phyloP scores from a whole-genome alignment of 2,113 vertebrate genomes.

The Phrynosoma blainvillii region DNA sequence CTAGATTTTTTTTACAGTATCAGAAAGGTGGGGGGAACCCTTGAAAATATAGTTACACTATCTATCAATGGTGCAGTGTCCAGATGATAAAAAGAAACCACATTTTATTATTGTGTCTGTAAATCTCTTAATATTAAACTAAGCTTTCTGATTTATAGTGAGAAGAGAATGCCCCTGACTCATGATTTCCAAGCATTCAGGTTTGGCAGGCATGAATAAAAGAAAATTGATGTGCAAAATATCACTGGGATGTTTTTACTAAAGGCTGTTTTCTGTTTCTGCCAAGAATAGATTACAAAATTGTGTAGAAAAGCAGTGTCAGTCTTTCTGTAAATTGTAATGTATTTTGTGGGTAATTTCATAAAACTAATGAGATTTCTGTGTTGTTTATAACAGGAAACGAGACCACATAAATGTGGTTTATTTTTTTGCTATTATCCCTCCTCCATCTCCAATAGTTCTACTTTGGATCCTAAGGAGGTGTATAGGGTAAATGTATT shows the following conservation, averaged over 20 bases:
- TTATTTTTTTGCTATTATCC: background rate
- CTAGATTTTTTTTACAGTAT: background rate
- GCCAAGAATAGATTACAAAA: constrained; percentile 51
- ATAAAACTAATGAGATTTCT: constrained; percentile 59
- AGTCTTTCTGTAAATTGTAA: constrained; percentile 53
- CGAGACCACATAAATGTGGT: constrained; percentile 44
- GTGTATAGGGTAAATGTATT: constrained; percentile 42
- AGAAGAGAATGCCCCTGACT: constrained; percentile 14
- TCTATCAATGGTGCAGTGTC: background rate
- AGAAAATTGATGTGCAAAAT: constrained; percentile 25
- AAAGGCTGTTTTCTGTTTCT: constrained; percentile 41
- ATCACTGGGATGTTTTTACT: constrained; percentile 49
- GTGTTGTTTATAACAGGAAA: constrained; percentile 60
- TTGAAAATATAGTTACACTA: constrained; percentile 3
- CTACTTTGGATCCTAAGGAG: constrained; percentile 56
- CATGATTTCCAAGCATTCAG: constrained; percentile 19
- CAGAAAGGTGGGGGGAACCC: background rate
- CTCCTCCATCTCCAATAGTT: constrained; percentile 13
- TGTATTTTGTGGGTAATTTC: constrained; percentile 49
- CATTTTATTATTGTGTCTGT: constrained; percentile 32
- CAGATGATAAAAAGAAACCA: constrained; percentile 17
- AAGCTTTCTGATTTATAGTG: constrained; percentile 12
- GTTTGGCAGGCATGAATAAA: constrained; percentile 23
- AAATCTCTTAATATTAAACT: constrained; percentile 40
- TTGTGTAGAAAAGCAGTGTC: constrained; percentile 50